These are phyloP conservation scores for Todus mexicanus DNA, from an alignment of 2,797 vertebrate genomes.

Conservation along the genomic window DNA sequence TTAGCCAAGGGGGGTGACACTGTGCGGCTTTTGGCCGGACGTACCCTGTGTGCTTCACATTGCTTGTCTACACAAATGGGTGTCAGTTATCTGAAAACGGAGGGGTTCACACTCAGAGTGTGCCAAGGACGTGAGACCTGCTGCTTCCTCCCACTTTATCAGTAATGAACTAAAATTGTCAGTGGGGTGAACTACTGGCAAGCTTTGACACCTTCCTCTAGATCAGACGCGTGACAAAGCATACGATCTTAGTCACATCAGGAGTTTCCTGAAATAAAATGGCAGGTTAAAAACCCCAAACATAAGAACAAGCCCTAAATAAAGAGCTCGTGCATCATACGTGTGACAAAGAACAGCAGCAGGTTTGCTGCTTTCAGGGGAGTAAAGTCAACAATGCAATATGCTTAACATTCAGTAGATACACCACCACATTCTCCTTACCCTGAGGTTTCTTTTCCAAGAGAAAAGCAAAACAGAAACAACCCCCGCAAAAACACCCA, in stretches of 20 bases:
- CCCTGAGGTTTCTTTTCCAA: background rate
- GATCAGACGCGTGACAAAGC: background rate
- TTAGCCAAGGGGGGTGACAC: background rate
- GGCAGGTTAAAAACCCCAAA: background rate
- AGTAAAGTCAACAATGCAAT: background rate
- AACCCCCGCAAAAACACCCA: background rate
- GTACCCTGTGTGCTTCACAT: fast-evolving
- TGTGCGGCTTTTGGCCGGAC: background rate
- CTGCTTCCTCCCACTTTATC: background rate
- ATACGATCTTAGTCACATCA: background rate
- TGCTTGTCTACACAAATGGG: background rate
- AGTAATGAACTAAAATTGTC: background rate
- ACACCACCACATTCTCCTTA: background rate
- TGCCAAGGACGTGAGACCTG: fast-evolving
- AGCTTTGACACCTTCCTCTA: background rate
- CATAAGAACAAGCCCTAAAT: background rate
- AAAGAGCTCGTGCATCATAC: background rate
- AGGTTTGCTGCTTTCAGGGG: background rate
- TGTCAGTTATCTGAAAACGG: background rate
- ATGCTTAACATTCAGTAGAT: background rate
- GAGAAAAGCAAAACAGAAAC: background rate
- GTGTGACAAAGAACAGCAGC: background rate
- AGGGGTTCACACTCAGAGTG: background rate
- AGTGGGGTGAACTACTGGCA: fast-evolving
- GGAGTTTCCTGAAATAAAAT: background rate